Base-by-base conservation (phyloP, 2,888 invertebrate genomes). In the Patella depressa region DNA sequence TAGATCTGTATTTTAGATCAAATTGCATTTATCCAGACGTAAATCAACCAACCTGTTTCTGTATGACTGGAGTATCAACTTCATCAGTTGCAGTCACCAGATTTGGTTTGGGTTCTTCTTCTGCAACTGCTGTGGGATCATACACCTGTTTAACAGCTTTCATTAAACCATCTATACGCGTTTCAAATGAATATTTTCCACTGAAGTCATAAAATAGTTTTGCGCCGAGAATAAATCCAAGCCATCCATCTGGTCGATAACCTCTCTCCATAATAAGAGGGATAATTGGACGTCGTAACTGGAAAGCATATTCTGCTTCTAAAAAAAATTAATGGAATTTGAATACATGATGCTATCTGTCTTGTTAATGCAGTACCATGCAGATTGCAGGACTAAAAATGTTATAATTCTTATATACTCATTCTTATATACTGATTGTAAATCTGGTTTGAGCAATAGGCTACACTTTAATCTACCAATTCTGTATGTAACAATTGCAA, bases 241-340 rank as follows among this genome's bases (percentile, higher is more conserved):
- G 76, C 85, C 85, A 85, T 1, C 85, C 85, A 77, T 85, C 85
- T 9, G 85, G 81, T 17, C 54, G 72, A 73, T 85, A 85, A 5
- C 83, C 81, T 7, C 79, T 54, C 72, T 83, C 80, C 84, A 84
- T 80, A 71, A 80, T 79, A 55, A 83, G 72, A n/a, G 85, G 85
- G 34, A 85, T 78, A 14, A 85, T 83, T 55, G 72, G 78, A 76
- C 82, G 82, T 3, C 78, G 71, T 34, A 73, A 79, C 71, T 80
- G 79, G 69, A 79, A 83, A 15, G 85, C 84, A 71, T 85, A 85
- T 72, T 84, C 85, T n/a, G 84, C 85, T 78, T 85, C 85, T 81
- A 79, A 53, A 81, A 80, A 80, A 55, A 7, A 45, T 45, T 45
- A 7, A 45, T 9, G 7, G 45, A 45, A 45, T 45, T 45, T 45